phyloP scores from a whole-genome alignment of 2,888 invertebrate genomes.

The Portevinia maculata region DNA sequence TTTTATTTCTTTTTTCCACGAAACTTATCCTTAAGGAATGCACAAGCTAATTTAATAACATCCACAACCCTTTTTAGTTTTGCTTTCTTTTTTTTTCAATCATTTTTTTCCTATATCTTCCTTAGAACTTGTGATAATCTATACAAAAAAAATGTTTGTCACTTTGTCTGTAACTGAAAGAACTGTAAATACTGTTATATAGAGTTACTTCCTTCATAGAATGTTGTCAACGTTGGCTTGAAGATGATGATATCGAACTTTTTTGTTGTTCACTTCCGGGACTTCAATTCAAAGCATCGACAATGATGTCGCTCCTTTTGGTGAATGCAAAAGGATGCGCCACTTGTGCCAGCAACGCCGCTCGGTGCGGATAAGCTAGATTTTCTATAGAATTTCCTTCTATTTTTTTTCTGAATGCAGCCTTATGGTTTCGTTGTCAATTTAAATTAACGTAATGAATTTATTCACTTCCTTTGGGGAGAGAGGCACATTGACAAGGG shows the following conservation, averaged over 20 bases:
- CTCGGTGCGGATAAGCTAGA: conserved; percentile 37
- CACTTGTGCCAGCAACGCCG: conserved; percentile 6
- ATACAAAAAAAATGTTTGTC: conserved; percentile 49
- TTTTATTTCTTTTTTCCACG: not conserved
- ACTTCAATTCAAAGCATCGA: conserved; percentile 60
- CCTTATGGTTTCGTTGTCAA: conserved; percentile 57
- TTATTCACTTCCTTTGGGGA: conserved; percentile 58
- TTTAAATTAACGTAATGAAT: conserved; percentile 71
- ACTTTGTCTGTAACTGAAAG: conserved; percentile 31
- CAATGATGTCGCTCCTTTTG: conserved; percentile 40
- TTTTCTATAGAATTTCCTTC: conserved; percentile 28
- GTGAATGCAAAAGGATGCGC: not conserved
- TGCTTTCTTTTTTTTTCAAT: not conserved
- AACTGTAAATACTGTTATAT: not conserved
- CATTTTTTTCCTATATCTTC: not conserved
- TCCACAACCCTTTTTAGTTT: not conserved
- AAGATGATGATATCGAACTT: conserved; percentile 59
- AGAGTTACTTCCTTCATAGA: conserved; percentile 25
- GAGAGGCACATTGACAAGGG: conserved; percentile 19
- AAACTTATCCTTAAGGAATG: not conserved
- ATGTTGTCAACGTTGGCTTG: conserved; percentile 47
- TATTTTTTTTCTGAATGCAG: conserved; percentile 24
- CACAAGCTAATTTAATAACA: not conserved
- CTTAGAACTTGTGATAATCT: conserved; percentile 27
- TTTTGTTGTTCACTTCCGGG: conserved; percentile 64